A percentile compares a stretch with the other conserved stretches of the same genome.
Conservation (phyloP, 2,797 vertebrate genomes). For the Hippocampus kuda region DNA sequence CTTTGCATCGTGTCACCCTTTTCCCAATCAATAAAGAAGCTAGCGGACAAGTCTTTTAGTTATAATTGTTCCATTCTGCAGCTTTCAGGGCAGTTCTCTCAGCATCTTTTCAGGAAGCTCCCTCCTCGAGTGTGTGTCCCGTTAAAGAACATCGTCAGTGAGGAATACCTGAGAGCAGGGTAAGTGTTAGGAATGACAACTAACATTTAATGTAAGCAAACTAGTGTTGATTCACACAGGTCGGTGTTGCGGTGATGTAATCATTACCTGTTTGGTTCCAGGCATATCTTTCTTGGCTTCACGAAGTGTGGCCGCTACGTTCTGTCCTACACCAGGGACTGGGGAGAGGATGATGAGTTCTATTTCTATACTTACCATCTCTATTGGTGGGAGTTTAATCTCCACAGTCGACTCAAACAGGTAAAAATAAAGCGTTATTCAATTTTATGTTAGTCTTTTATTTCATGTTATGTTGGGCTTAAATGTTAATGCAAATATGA, state of each 20-base stretch:
- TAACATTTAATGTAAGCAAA: background rate
- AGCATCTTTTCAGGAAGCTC: constrained; percentile 83
- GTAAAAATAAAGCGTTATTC: constrained; percentile 44
- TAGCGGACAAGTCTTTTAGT: background rate
- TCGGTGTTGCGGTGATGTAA: background rate
- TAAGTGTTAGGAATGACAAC: constrained; percentile 3
- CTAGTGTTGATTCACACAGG: background rate
- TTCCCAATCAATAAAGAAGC: background rate
- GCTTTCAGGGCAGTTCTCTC: constrained; percentile 84
- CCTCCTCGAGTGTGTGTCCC: constrained; percentile 85
- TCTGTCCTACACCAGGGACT: constrained; percentile 88
- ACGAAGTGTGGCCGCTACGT: constrained; percentile 92
- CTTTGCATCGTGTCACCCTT: background rate
- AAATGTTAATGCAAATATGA: too few species aligned
- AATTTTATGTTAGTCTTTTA: too few species aligned
- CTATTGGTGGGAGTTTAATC: constrained; percentile 96
- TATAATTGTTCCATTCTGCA: constrained; percentile 34
- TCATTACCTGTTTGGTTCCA: constrained; percentile 39
- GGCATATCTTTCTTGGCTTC: constrained; percentile 91
- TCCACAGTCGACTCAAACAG: constrained; percentile 90
- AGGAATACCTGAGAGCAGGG: constrained; percentile 85
- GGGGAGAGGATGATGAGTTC: constrained; percentile 82
- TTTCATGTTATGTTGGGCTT: too few species aligned
- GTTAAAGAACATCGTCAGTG: constrained; percentile 86
- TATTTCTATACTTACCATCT: constrained; percentile 91